A percentile compares a stretch with the other conserved stretches of the same genome.
Evolutionary conservation across 2,113 vertebrate genomes (phyloP).

Genomic region (Eclectus roratus): DNA sequence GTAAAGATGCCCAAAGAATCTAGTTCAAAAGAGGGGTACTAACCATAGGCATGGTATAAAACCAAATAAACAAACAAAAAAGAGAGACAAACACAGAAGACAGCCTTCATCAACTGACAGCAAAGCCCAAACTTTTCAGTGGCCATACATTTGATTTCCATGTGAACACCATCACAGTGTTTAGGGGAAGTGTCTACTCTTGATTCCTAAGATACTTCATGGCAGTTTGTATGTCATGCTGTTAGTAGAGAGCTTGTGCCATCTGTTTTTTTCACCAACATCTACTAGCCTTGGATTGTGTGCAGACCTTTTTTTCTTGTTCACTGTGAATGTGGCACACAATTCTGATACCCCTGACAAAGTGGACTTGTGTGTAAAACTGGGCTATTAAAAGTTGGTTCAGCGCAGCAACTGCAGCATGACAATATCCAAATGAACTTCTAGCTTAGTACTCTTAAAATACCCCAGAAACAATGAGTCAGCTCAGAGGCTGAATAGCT

Average conservation of each 20-base stretch:
- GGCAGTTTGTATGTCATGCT: neutral
- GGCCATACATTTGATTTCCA: neutral
- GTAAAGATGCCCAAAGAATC: neutral
- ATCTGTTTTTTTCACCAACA: neutral
- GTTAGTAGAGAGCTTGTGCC: neutral
- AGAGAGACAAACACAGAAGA: neutral
- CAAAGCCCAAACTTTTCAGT: neutral
- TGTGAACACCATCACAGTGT: neutral
- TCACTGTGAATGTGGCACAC: neutral
- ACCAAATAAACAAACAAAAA: neutral
- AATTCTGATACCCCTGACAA: neutral
- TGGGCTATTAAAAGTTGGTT: neutral
- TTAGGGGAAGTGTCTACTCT: neutral
- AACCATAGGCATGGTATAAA: neutral
- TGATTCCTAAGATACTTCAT: neutral
- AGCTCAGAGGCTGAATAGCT: neutral
- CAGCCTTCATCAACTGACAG: neutral
- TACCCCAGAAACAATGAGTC: neutral
- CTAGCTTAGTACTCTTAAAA: neutral
- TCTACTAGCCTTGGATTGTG: neutral
- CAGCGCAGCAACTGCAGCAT: neutral
- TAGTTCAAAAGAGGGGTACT: neutral
- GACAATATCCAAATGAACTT: neutral
- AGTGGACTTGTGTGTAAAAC: neutral
- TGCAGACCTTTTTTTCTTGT: neutral